A percentile compares a stretch with the other conserved stretches of the same genome.
Conservation (phyloP, 2,888 invertebrate genomes). For the Stomorhina lunata region DNA sequence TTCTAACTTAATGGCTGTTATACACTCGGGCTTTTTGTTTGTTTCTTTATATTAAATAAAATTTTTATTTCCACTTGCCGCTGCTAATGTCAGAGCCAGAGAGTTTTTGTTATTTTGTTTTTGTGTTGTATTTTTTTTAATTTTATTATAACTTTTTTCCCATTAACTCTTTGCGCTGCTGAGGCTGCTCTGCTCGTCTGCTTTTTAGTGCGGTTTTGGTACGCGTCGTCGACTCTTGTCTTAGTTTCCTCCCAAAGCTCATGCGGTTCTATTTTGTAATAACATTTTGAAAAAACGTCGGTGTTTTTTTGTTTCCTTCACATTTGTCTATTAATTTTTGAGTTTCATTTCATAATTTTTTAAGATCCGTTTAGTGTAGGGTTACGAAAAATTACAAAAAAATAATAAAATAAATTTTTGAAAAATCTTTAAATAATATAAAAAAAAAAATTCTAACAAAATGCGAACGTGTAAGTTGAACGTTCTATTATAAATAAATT, state of each 20-base stretch:
- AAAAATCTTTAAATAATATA: not conserved
- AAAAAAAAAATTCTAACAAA: slow-evolving; percentile 21
- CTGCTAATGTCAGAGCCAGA: not conserved
- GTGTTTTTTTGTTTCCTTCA: slow-evolving; percentile 4
- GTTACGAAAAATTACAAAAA: too few relatives aligned
- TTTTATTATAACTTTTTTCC: slow-evolving; percentile 33
- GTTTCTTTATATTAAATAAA: slow-evolving; percentile 30
- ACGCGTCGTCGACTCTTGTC: slow-evolving; percentile 64
- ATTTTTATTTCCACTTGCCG: slow-evolving; percentile 20
- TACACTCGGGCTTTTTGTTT: slow-evolving; percentile 23
- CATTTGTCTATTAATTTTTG: not conserved
- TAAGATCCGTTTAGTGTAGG: not conserved
- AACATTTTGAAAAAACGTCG: slow-evolving; percentile 8
- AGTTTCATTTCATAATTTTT: not conserved
- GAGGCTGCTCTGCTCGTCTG: slow-evolving; percentile 66
- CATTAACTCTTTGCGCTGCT: slow-evolving; percentile 62
- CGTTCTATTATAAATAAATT: slow-evolving; percentile 2
- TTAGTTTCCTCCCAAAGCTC: slow-evolving; percentile 54
- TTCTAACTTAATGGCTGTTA: slow-evolving; percentile 37
- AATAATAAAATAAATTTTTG: not conserved
- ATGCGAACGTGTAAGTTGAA: slow-evolving; percentile 63
- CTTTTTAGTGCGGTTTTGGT: slow-evolving; percentile 64
- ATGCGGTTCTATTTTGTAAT: slow-evolving; percentile 56
- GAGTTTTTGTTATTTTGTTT: slow-evolving; percentile 43
- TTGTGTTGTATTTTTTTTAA: slow-evolving; percentile 15